Evolutionary conservation across 2,888 invertebrate species (phyloP).

Genomic region (Amiota minor): DNA sequence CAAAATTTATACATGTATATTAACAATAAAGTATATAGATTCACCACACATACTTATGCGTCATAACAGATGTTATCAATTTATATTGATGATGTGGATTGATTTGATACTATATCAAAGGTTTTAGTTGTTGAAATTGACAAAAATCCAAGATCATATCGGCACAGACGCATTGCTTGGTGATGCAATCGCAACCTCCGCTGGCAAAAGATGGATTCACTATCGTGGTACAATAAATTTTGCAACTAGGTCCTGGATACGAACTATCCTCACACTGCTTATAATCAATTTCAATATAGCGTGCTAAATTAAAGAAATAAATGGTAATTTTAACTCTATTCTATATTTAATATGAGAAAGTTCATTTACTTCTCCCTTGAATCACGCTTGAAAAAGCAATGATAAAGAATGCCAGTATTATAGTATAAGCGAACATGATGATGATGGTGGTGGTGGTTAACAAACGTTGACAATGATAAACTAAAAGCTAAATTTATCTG

Average conservation of each 20-base stretch:
- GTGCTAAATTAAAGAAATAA: not conserved
- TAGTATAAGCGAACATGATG: no score
- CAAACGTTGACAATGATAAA: no score
- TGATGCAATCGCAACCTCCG: constrained; percentile 32
- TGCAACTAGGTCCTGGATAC: not conserved
- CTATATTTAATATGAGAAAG: not conserved
- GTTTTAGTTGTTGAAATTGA: constrained; percentile 7
- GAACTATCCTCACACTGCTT: not conserved
- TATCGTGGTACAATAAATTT: not conserved
- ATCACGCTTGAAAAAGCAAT: not conserved
- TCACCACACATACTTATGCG: not conserved
- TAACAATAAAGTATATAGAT: not conserved
- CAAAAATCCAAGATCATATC: constrained; percentile 33
- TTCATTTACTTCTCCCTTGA: constrained; percentile 6
- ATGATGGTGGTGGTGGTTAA: no score
- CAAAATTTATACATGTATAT: constrained; percentile 11
- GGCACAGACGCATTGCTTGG: constrained; percentile 33
- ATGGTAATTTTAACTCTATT: not conserved
- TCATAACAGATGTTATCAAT: not conserved
- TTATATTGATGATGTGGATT: no score
- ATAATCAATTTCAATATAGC: not conserved
- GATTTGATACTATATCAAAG: constrained; percentile 10
- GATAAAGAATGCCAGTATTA: not conserved
- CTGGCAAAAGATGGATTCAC: not conserved
- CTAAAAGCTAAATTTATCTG: no score